These are phyloP conservation scores for Lysandra coridon DNA, from an alignment of 2,888 invertebrate species.

Conservation along the genomic window DNA sequence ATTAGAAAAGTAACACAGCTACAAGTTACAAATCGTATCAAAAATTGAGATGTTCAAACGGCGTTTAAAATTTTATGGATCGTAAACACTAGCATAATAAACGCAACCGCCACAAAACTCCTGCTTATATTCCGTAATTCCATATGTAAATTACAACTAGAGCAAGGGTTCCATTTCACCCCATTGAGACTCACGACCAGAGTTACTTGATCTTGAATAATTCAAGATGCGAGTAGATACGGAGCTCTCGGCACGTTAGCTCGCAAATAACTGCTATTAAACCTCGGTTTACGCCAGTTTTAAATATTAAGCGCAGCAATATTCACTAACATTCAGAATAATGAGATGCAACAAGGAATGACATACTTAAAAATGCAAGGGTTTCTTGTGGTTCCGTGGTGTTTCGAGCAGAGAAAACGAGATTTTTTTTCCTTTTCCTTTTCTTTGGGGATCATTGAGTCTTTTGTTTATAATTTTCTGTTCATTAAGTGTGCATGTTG, in stretches of 20 bases:
- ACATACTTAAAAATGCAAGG: conserved; percentile 3
- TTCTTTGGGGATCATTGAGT: background rate
- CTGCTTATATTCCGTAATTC: conserved; percentile 64
- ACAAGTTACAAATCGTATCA: background rate
- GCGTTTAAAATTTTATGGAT: conserved; percentile 34
- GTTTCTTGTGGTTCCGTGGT: background rate
- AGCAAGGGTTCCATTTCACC: conserved; percentile 68
- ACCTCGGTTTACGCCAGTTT: conserved; percentile 65
- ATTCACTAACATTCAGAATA: conserved; percentile 37
- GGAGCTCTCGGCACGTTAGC: conserved; percentile 46
- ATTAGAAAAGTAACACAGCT: background rate
- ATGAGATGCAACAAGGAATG: conserved; percentile 29
- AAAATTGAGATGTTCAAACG: conserved; percentile 23
- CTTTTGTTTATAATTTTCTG: background rate
- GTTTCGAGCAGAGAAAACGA: background rate
- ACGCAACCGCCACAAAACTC: conserved; percentile 61
- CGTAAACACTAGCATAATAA: conserved; percentile 34
- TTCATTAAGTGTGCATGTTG: no score
- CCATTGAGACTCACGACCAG: conserved; percentile 59
- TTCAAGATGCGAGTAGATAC: conserved; percentile 38
- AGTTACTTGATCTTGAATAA: conserved; percentile 45
- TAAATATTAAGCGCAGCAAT: conserved; percentile 66
- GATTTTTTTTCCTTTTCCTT: background rate
- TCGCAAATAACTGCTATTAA: conserved; percentile 50
- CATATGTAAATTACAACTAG: conserved; percentile 77